A percentile compares a stretch with the other conserved stretches of the same genome.
phyloP scores from a whole-genome alignment of 2,888 invertebrate species.

The Campopleginae sp. region DNA sequence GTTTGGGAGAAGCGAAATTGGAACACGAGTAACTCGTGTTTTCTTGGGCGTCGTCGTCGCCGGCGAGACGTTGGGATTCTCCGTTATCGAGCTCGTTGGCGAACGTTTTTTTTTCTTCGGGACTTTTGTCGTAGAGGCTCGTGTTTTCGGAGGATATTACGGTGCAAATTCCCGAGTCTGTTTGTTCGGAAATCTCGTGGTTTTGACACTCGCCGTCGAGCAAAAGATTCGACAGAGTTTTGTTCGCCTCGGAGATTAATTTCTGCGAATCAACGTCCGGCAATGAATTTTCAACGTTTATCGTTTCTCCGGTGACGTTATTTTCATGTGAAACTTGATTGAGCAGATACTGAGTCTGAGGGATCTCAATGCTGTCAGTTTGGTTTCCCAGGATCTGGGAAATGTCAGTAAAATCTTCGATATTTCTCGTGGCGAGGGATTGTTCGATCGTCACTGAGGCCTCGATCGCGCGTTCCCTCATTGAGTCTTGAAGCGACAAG shows the following conservation, averaged over 20 bases:
- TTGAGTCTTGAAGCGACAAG: not conserved
- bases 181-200: conserved; percentile 87
- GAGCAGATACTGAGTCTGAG: conserved; percentile 88
- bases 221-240: conserved; percentile 83
- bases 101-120: conserved; percentile 82
- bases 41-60: conserved; percentile 76
- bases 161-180: conserved; percentile 90
- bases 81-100: conserved; percentile 77
- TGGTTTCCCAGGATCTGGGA: conserved; percentile 76
- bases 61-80: conserved; percentile 34
- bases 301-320: conserved; percentile 74
- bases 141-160: conserved; percentile 87
- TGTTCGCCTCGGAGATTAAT: conserved; percentile 83
- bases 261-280: conserved; percentile 82
- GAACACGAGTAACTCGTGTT: conserved; percentile 82
- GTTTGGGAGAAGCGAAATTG: conserved; percentile 79
- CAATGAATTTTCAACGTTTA: conserved; percentile 80
- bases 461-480: conserved; percentile 3
- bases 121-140: conserved; percentile 85
- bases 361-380: conserved; percentile 85
- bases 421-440: conserved; percentile 5
- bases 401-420: conserved; percentile 75
- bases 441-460: not conserved
- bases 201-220: conserved; percentile 85
- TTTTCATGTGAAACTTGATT: conserved; percentile 84